Percentiles rank a stretch among this genome's conserved stretches.
Conservation (phyloP, 2,888 invertebrate genomes). For the Exephanes ischioxanthus region DNA sequence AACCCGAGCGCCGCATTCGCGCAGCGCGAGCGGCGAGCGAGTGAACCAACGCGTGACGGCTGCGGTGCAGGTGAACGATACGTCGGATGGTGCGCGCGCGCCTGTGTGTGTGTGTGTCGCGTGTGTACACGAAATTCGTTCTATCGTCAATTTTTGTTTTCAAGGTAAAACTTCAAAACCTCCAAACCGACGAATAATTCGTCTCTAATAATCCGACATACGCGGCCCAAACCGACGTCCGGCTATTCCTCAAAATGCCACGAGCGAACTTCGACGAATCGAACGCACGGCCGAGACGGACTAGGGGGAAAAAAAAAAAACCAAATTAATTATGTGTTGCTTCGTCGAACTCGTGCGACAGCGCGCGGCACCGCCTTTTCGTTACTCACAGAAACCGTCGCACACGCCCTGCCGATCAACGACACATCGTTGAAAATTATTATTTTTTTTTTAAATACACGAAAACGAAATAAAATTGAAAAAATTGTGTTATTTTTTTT, state of each 20-base stretch:
- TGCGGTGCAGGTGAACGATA: constrained; percentile 25
- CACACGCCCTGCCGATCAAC: constrained; percentile 73
- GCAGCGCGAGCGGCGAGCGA: constrained; percentile 19
- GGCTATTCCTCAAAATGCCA: too few species aligned
- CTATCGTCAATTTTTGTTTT: constrained; percentile 9
- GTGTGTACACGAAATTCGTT: neutral
- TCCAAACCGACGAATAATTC: neutral
- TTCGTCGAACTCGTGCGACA: constrained; percentile 65
- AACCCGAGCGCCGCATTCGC: constrained; percentile 28
- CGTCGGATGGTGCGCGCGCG: neutral
- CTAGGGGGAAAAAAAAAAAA: constrained; percentile 17
- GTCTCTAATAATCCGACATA: too few species aligned
- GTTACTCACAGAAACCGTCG: constrained; percentile 74
- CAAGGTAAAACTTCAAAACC: constrained; percentile 25
- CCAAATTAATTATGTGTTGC: constrained; percentile 14
- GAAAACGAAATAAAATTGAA: constrained; percentile 16
- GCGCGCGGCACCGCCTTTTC: constrained; percentile 82
- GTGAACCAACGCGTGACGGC: constrained; percentile 45
- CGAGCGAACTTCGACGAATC: too few species aligned
- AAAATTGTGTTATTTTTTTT: constrained; percentile 31
- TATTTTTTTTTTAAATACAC: constrained; percentile 29
- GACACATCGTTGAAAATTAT: constrained; percentile 30
- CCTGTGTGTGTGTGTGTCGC: too few species aligned
- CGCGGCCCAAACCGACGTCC: too few species aligned
- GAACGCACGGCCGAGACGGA: too few species aligned